A percentile compares a stretch with the other conserved stretches of the same genome.
These are phyloP conservation scores for Drosophila pegasa DNA, from an alignment of 2,888 invertebrate species.

Conservation along the genomic window DNA sequence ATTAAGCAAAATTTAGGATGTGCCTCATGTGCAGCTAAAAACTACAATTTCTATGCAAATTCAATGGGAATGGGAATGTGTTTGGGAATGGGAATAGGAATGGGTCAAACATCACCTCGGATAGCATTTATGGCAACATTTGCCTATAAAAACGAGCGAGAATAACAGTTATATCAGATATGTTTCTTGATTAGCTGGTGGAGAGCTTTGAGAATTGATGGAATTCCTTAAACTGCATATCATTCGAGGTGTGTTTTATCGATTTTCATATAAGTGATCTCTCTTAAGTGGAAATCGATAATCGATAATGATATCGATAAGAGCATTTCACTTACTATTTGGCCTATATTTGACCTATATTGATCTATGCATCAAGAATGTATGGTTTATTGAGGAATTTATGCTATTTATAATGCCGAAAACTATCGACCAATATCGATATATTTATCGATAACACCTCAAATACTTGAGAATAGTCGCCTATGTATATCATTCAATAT, in stretches of 20 bases:
- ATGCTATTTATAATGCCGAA: fast-evolving
- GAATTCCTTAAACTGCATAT: not conserved
- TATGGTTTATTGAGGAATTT: not conserved
- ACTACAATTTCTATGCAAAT: conserved; percentile 17
- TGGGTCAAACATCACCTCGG: conserved; percentile 1
- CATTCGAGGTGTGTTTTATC: not conserved
- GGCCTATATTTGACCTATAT: no score
- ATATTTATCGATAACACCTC: not conserved
- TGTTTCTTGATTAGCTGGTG: conserved; percentile 2
- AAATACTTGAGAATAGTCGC: no score
- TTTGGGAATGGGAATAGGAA: not conserved
- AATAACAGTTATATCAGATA: conserved; percentile 4
- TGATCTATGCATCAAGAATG: not conserved
- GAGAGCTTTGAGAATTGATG: not conserved
- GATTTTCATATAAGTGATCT: not conserved
- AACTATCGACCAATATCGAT: not conserved
- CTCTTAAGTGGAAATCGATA: not conserved
- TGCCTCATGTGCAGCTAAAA: conserved; percentile 7
- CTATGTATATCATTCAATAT: no score
- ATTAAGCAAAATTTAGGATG: conserved; percentile 13
- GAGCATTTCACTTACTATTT: not conserved
- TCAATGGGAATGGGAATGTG: not conserved
- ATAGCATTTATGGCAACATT: conserved; percentile 1
- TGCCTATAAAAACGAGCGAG: conserved; percentile 1
- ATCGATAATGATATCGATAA: not conserved